phyloP scores from a whole-genome alignment of 2,888 invertebrate species.

The Galeopsomyia nigrocyanea region DNA sequence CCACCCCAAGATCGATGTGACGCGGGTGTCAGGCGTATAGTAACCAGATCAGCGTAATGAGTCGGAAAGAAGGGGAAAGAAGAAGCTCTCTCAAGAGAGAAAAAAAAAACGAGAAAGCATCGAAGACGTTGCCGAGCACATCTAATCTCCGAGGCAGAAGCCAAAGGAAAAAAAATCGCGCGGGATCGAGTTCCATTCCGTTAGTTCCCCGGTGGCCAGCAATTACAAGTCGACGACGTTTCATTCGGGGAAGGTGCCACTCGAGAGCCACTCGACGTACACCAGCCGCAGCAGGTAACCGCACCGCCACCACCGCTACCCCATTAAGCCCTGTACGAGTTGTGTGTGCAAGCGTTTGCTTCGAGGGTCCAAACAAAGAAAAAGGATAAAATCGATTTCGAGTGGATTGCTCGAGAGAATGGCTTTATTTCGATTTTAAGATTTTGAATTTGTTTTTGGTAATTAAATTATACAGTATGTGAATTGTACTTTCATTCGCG shows the following conservation, averaged over 20 bases:
- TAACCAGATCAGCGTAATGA: slow-evolving; percentile 42
- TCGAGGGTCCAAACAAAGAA: background rate
- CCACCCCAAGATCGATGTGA: background rate
- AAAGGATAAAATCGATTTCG: too few species aligned
- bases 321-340: slow-evolving; percentile 6
- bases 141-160: slow-evolving; percentile 35
- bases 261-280: slow-evolving; percentile 13
- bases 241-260: slow-evolving; percentile 11
- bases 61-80: slow-evolving; percentile 22
- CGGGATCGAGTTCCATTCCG: background rate
- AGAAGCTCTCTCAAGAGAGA: slow-evolving; percentile 3
- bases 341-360: background rate
- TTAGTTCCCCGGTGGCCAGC: background rate
- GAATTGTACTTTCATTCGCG: too few species aligned
- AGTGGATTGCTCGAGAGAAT: too few species aligned
- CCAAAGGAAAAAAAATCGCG: slow-evolving; percentile 28
- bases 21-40: background rate
- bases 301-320: background rate
- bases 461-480: too few species aligned
- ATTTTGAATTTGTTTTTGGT: too few species aligned
- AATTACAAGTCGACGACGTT: slow-evolving; percentile 5
- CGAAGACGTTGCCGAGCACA: background rate
- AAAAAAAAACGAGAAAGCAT: slow-evolving; percentile 3
- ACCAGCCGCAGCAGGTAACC: slow-evolving; percentile 15
- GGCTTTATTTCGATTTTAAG: too few species aligned